These are phyloP conservation scores for Chaetodon trifasciatus DNA, from an alignment of 2,797 vertebrate species.

Conservation along the genomic window DNA sequence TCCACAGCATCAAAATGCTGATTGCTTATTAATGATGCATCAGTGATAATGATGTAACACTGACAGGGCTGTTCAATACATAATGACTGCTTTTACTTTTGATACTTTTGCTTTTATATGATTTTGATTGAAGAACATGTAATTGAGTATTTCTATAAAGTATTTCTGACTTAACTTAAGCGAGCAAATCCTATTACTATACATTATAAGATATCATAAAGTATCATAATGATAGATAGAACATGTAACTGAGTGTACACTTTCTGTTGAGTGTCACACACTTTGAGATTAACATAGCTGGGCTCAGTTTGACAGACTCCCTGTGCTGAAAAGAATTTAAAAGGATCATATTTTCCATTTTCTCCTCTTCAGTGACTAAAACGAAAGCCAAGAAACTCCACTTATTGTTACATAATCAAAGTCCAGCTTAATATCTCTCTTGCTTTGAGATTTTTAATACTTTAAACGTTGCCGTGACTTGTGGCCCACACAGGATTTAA, in stretches of 20 bases:
- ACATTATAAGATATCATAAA: not conserved
- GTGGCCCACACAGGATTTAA: not conserved
- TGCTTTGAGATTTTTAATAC: not conserved
- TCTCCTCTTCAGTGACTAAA: not conserved
- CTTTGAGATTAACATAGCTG: not conserved
- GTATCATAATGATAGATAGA: not conserved
- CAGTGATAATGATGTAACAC: not conserved
- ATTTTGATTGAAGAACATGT: not conserved
- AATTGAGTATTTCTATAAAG: not conserved
- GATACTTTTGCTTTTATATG: not conserved
- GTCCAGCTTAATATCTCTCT: not conserved
- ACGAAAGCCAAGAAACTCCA: not conserved
- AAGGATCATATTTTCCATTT: not conserved
- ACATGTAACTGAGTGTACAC: not conserved
- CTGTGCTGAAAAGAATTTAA: not conserved
- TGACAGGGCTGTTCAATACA: not conserved
- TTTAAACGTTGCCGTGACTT: not conserved
- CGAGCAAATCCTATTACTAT: not conserved
- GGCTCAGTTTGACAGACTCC: not conserved
- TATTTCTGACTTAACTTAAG: not conserved
- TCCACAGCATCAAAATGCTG: not conserved
- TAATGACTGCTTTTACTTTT: too few relatives aligned
- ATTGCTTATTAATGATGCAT: too few relatives aligned
- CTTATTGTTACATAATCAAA: not conserved
- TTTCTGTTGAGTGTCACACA: not conserved